A percentile compares a stretch with the other conserved stretches of the same genome.
Conservation (phyloP, 2,113 vertebrate species). For the Mystacornis crossleyi region DNA sequence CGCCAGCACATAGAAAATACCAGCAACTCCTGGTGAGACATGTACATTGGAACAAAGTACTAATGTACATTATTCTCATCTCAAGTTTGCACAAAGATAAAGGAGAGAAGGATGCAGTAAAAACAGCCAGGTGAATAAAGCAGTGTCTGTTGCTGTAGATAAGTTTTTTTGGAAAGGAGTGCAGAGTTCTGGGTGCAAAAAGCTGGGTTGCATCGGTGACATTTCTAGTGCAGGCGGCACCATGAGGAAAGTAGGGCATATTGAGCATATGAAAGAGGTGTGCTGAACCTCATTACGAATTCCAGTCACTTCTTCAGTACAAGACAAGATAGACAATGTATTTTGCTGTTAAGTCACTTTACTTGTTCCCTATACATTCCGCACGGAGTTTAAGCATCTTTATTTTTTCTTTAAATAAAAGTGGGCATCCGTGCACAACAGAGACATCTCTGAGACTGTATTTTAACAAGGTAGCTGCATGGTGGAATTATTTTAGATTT, state of each 20-base stretch:
- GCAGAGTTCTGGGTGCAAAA: not conserved
- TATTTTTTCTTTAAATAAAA: constrained; percentile 18
- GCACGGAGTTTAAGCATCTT: not conserved
- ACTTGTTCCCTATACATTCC: not conserved
- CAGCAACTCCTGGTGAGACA: not conserved
- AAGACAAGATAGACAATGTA: constrained; percentile 3
- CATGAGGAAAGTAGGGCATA: constrained; percentile 34
- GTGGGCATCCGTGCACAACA: not conserved
- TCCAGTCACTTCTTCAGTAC: not conserved
- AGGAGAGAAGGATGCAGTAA: not conserved
- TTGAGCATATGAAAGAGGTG: constrained; percentile 23
- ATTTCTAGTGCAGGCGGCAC: not conserved
- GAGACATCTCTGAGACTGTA: not conserved
- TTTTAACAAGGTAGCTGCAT: constrained; percentile 7
- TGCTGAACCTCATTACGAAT: constrained; percentile 30
- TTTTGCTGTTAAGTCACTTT: not conserved
- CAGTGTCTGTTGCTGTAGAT: not conserved
- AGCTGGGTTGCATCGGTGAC: not conserved
- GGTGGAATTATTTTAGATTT: not conserved
- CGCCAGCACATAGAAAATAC: not conserved
- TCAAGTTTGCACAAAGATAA: not conserved
- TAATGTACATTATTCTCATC: not conserved
- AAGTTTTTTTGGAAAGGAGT: not conserved
- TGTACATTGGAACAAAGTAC: not conserved
- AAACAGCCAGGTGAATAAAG: not conserved